Conservation (phyloP, 23 tunicate genomes). For the Pegea sp. region DNA sequence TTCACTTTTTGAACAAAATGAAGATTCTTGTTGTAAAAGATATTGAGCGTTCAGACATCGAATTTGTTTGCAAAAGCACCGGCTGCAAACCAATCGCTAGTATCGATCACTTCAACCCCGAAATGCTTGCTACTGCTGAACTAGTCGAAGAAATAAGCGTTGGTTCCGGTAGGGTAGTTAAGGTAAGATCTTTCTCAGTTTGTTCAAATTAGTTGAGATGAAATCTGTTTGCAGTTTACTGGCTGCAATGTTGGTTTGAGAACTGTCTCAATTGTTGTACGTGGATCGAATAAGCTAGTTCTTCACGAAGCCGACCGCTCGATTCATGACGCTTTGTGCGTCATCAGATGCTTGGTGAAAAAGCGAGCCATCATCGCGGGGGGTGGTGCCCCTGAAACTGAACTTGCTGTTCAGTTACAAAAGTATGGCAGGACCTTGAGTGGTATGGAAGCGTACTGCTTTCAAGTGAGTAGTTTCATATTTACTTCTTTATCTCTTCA, state of each 20-base stretch:
- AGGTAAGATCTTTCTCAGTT: slow-evolving; percentile 12
- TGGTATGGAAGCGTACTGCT: slow-evolving; percentile 98
- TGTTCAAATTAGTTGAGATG: not conserved
- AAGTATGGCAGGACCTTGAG: slow-evolving; percentile 63
- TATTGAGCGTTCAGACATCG: slow-evolving; percentile 83
- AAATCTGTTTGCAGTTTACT: slow-evolving; percentile 31
- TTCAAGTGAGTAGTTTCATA: slow-evolving; percentile 34
- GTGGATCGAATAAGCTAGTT: slow-evolving; percentile 83
- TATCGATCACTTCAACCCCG: slow-evolving; percentile 84
- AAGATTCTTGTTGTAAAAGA: slow-evolving; percentile 93
- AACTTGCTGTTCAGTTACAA: slow-evolving; percentile 63
- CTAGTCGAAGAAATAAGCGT: slow-evolving; percentile 84
- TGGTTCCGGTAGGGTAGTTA: slow-evolving; percentile 78
- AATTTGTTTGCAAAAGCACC: slow-evolving; percentile 85
- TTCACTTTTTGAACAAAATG: slow-evolving; percentile 92
- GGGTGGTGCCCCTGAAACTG: slow-evolving; percentile 95
- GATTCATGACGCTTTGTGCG: slow-evolving; percentile 92
- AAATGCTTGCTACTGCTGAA: slow-evolving; percentile 86
- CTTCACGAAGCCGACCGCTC: slow-evolving; percentile 95
- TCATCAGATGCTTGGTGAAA: slow-evolving; percentile 87
- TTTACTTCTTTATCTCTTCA: not conserved
- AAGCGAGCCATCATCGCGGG: slow-evolving; percentile 92
- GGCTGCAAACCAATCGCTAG: slow-evolving; percentile 97
- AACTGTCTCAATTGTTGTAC: slow-evolving; percentile 76
- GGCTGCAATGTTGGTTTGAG: slow-evolving; percentile 34